Evolutionary conservation across 2,797 vertebrate species (phyloP).

Genomic region (Argya squamiceps): DNA sequence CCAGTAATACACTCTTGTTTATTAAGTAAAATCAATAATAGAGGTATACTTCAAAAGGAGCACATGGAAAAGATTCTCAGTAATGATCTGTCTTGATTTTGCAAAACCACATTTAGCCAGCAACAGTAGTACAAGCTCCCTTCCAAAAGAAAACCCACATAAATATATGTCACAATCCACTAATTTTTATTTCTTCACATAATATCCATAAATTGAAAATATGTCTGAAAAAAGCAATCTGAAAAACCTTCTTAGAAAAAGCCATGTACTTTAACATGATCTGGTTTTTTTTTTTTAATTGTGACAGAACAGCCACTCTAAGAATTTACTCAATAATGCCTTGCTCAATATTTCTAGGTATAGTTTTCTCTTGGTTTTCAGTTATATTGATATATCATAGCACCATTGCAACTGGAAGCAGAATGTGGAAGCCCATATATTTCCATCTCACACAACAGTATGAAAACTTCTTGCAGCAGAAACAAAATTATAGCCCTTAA

Average conservation of each 20-base stretch:
- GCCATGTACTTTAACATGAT: accelerated
- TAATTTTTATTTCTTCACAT: neutral
- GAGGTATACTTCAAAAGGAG: neutral
- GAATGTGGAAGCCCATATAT: neutral
- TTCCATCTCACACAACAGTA: neutral
- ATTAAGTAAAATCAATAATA: neutral
- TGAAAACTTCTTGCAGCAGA: neutral
- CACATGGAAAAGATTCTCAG: neutral
- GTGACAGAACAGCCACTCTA: neutral
- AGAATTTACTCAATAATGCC: neutral
- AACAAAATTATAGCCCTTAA: neutral
- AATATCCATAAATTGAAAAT: neutral
- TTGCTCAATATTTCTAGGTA: neutral
- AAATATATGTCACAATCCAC: neutral
- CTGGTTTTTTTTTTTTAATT: neutral
- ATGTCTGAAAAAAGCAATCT: neutral
- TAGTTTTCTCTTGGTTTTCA: neutral
- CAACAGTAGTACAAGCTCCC: neutral
- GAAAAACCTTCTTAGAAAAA: neutral
- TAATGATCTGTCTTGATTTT: neutral
- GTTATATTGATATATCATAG: neutral
- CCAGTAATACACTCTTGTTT: neutral
- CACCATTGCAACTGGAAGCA: neutral
- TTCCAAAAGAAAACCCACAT: neutral
- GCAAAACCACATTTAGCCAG: neutral